Percentiles rank a stretch among this genome's conserved stretches.
Evolutionary conservation across 2,888 invertebrate genomes (phyloP).

Genomic region (Psylliodes chrysocephalus): DNA sequence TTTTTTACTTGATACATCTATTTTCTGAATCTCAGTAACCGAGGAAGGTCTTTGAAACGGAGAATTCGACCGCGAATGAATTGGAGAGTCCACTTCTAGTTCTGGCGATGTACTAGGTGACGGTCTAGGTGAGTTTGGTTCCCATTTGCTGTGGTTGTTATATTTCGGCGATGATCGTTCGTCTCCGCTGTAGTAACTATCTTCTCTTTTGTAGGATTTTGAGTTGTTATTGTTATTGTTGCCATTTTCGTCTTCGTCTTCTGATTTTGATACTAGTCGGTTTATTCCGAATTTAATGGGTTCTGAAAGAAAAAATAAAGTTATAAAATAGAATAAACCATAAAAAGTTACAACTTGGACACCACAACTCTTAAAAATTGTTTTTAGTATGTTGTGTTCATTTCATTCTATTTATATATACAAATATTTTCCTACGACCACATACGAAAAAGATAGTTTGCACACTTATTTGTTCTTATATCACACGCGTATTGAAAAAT

Average conservation of each 20-base stretch:
- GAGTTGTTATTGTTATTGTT: slow-evolving; percentile 67
- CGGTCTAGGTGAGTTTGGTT: slow-evolving; percentile 57
- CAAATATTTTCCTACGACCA: too few species aligned
- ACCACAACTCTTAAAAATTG: too few species aligned
- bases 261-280: slow-evolving; percentile 76
- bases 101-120: slow-evolving; percentile 72
- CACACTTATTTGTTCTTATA: too few species aligned
- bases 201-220: slow-evolving; percentile 64
- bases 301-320: slow-evolving; percentile 69
- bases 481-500: too few species aligned
- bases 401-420: too few species aligned
- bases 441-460: too few species aligned
- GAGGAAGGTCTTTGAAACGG: slow-evolving; percentile 65
- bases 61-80: slow-evolving; percentile 67
- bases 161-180: slow-evolving; percentile 61
- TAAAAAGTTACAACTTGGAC: too few species aligned
- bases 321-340: too few species aligned
- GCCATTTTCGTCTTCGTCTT: slow-evolving; percentile 71
- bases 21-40: slow-evolving; percentile 61
- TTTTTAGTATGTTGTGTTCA: too few species aligned
- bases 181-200: slow-evolving; percentile 69
- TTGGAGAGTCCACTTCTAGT: slow-evolving; percentile 81
- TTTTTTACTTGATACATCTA: slow-evolving; percentile 69
- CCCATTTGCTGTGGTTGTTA: slow-evolving; percentile 53
- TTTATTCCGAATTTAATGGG: slow-evolving; percentile 87